A percentile compares a stretch with the other conserved stretches of the same genome.
Evolutionary conservation across 1,140 invertebrate genomes (phyloP).

Genomic region (Drosophila fuyamai): DNA sequence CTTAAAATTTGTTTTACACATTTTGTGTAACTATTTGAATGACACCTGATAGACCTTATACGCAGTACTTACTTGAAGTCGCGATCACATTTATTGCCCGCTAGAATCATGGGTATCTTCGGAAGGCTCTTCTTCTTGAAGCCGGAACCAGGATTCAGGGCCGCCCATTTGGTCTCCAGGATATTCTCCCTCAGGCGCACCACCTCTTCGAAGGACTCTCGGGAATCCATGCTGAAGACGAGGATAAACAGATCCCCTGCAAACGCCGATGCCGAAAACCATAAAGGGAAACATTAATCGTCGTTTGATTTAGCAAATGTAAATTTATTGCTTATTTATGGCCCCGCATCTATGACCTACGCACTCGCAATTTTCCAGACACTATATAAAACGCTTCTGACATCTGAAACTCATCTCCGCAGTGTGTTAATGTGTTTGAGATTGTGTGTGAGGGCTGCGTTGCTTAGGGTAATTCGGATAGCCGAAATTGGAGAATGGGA

Average conservation of each 20-base stretch:
- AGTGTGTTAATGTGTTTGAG: slow-evolving; percentile 27
- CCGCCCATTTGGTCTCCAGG: slow-evolving; percentile 91
- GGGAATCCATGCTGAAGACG: slow-evolving; percentile 93
- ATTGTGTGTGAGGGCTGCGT: slow-evolving; percentile 6
- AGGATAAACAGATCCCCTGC: slow-evolving; percentile 94
- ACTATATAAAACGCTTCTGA: slow-evolving; percentile 48
- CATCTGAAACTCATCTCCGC: slow-evolving; percentile 49
- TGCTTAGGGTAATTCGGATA: slow-evolving; percentile 39
- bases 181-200: slow-evolving; percentile 92
- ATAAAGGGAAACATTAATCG: slow-evolving; percentile 59
- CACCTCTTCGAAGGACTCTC: slow-evolving; percentile 94
- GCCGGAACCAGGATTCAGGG: slow-evolving; percentile 86
- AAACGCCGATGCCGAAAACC: slow-evolving; percentile 31
- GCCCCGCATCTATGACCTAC: slow-evolving; percentile 35
- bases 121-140: slow-evolving; percentile 87
- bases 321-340: slow-evolving; percentile 79
- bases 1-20: no score
- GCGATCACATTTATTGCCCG: slow-evolving; percentile 93
- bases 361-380: slow-evolving; percentile 45
- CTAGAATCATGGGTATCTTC: slow-evolving; percentile 92
- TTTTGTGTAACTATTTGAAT: no score
- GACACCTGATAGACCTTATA: background rate
- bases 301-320: slow-evolving; percentile 70
- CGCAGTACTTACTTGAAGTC: slow-evolving; percentile 87
- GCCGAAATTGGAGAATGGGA: slow-evolving; percentile 11